Percentiles rank a stretch among this genome's conserved stretches.
These are phyloP conservation scores for Sphaerophoria taeniata DNA, from an alignment of 2,888 invertebrate genomes.

Conservation along the genomic window DNA sequence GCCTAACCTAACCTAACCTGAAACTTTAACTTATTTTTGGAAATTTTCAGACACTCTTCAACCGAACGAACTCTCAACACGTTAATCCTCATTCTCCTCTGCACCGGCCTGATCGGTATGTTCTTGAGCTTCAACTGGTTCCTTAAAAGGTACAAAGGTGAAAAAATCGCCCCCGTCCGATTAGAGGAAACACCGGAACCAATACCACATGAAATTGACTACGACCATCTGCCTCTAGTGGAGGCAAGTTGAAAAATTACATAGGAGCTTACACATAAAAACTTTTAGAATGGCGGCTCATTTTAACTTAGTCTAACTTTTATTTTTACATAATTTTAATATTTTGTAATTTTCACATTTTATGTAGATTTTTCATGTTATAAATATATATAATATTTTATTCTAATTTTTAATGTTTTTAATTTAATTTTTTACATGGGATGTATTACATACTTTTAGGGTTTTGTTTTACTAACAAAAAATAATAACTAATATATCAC, in stretches of 20 bases:
- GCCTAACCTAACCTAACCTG: too few species aligned
- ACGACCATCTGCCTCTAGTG: constrained; percentile 61
- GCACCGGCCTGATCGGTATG: constrained; percentile 76
- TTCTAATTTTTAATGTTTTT: constrained; percentile 33
- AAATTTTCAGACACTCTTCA: constrained; percentile 65
- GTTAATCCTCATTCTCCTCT: constrained; percentile 77
- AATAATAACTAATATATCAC: constrained; percentile 64
- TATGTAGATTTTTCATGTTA: constrained; percentile 50
- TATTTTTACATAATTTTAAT: constrained; percentile 19
- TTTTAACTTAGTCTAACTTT: constrained; percentile 45
- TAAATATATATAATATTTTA: constrained; percentile 60
- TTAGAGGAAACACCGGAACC: constrained; percentile 79
- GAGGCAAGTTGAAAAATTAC: constrained; percentile 35
- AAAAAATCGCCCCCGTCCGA: constrained; percentile 77
- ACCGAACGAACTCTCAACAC: constrained; percentile 76
- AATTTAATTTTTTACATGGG: constrained; percentile 56
- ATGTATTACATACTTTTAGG: constrained; percentile 30
- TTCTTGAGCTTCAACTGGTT: constrained; percentile 77
- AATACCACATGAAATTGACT: constrained; percentile 62
- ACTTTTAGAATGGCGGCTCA: neutral
- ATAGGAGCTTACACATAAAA: neutral
- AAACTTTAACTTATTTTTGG: too few species aligned
- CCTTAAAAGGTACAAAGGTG: constrained; percentile 75
- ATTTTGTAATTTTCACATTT: constrained; percentile 64
- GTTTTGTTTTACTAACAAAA: constrained; percentile 17